Evolutionary conservation across 37 sponge, comb jelly and placozoan species (phyloP), one percentile per base, ranked within the genome.

Genomic region (Cladorhizidae sp.): DNA sequence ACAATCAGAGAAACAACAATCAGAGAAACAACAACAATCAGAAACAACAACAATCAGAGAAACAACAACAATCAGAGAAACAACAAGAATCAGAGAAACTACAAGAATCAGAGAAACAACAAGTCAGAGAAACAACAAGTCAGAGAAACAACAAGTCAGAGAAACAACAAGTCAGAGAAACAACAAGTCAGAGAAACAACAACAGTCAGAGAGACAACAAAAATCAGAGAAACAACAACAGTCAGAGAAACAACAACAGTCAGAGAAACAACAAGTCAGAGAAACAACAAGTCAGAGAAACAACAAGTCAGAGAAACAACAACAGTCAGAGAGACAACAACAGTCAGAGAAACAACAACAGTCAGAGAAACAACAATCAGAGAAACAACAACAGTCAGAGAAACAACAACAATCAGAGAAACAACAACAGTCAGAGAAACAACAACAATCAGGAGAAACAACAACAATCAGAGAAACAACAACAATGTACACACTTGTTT

Each of bases 401-500:
- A 25, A 63, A 8, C 11, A 22, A n/a, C n/a, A 45, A 45, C 49
- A 45, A 9, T 9, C 5, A 45, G 8, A 45, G 49, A 5, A 45
- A 45, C 49, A 45, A 45, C 49, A 26, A 59, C 61, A 28, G 28
- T 59, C 6, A 28, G 5, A 59, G 61, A 26, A 31, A 14, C 49
- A 9, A 45, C 8, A 45, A 45, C 49, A 45, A 45, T 45, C n/a
- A 63, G 64, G 11, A 63, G 9, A 25, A 63, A 8, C 11, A 22
- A n/a, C n/a, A 45, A 45, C 49, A 45, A 9, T 9, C 5, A 45
- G 8, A 45, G 49, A 5, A 45, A 45, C 49, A 45, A 45, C 49
- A 45, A 45, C 49, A 45, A 45, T 5, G 49, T 33, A 76, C 42
- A 6, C 23, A 76, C 77, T 76, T 39, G 77, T 36, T 23, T 37